Evolutionary conservation across 2,888 invertebrate species (phyloP), one percentile per base, ranked within the genome.

Genomic region (Cyrtodaria siliqua): DNA sequence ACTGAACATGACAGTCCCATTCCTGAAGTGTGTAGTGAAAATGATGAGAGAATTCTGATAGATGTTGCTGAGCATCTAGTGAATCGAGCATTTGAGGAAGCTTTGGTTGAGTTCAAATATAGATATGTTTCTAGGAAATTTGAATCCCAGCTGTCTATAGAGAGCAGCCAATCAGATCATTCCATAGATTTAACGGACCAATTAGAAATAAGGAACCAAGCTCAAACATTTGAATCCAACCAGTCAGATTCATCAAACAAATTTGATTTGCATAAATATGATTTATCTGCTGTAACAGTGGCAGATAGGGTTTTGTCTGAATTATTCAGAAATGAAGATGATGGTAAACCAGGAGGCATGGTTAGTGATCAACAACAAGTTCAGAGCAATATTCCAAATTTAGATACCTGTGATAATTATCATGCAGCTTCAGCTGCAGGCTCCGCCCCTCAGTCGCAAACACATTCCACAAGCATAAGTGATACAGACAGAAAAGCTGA

Each of bases 101-200:
- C 76, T 23, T 56, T 80, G 8, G 40, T 63, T 33, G 80, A 80
- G 26, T 80, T 77, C 67, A 66, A 38, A 33, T 74, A 71, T 27
- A 29, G 60, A 29, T 67, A 66, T 55, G 23, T 62, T 33, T 20
- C 20, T 33, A 57, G 57, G 42, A 49, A 29, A 27, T 24, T 57
- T 50, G 57, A 57, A 33, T 29, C 67, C 38, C 71, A 71, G 40
- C 27, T 63, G 27, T 53, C 70, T 33, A 49, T 56, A 29, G 80
- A 73, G 20, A 73, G 75, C 61, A 73, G 67, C 67, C 69, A 77
- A 60, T 76, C 71, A 26, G 73, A 74, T 50, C 80, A 74, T 77
- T 80, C 80, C 70, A 69, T 56, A 29, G 72, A 69, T 56, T 20
- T 27, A 14, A 72, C 60, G 72, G 78, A 78, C 78, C 78, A 78